Base-by-base conservation (phyloP, 1,140 invertebrate species). In the Popillia japonica region DNA sequence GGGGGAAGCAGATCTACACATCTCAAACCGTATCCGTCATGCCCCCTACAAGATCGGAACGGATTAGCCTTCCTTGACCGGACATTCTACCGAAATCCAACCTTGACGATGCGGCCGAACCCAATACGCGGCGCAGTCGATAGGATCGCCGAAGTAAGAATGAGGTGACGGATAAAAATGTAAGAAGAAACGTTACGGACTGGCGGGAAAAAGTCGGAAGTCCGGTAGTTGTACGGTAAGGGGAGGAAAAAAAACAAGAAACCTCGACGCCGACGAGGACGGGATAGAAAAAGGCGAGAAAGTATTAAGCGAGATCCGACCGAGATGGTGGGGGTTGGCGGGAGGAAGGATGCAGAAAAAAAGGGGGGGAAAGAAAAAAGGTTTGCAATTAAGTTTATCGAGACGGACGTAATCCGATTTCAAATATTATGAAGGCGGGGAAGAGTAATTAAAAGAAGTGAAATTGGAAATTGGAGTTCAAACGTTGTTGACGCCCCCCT, bases 381-480 rank as follows among this genome's bases (percentile, higher is more conserved):
- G 48, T 17, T 55, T 17, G 48, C 48, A 55, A 55, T 55, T 55
- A 55, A 55, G 48, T 55, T 55, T 55, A 55, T 55, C 48, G 48
- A 55, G 48, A 55, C 48, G 48, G 48, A 55, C 48, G 48, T 55
- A 55, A 55, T 55, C 48, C 48, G 48, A 55, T 55, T 55, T 55
- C 48, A 55, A 55, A 55, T 55, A 55, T 55, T 55, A 55, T 55
- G 48, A 55, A 55, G 48, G 48, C 48, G 48, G 48, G 27, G n/a
- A 55, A 17, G 48, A 55, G 48, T 55, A 55, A 55, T 55, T 55
- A 55, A 55, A 55, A 55, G 48, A 55, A 34, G 17, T 55, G 48
- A 55, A 55, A 55, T 55, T 55, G 48, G 48, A 55, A 55, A 55
- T 55, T 55, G 48, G 17, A 55, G 48, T 55, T 55, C 48, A 55